Conservation (phyloP, 1,140 invertebrate genomes). For the Drosophila arawakana region DNA sequence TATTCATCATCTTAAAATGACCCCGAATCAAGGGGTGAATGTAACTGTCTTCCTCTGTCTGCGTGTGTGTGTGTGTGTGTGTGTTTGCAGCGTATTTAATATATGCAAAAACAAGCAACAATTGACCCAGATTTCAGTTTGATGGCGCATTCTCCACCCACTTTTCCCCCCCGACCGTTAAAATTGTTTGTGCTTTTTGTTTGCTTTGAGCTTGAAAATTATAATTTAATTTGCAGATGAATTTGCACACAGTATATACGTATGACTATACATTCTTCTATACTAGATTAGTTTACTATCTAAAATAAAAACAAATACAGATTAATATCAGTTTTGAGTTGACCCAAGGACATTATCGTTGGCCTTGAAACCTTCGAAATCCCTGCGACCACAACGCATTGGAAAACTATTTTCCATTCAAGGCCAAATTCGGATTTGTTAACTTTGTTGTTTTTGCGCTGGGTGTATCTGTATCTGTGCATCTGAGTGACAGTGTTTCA, state of each 20-base stretch:
- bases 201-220: conserved; percentile 39
- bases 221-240: conserved; percentile 50
- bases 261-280: no score
- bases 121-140: conserved; percentile 79
- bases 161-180: conserved; percentile 1
- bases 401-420: conserved; percentile 23
- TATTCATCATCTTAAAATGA: neutral
- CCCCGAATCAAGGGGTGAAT: neutral
- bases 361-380: conserved; percentile 41
- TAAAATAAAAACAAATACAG: neutral
- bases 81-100: conserved; percentile 46
- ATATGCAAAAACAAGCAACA: conserved; percentile 67
- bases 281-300: neutral
- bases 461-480: neutral
- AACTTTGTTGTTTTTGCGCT: conserved; percentile 18
- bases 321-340: neutral
- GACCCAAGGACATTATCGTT: neutral
- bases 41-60: conserved; percentile 18
- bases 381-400: neutral
- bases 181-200: conserved; percentile 14
- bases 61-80: conserved; percentile 20
- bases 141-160: neutral
- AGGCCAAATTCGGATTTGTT: conserved; percentile 29
- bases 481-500: neutral
- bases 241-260: no score